Evolutionary conservation across 2,113 vertebrate genomes (phyloP), one percentile per base, ranked within the genome.

Genomic region (Poecilia latipinna): DNA sequence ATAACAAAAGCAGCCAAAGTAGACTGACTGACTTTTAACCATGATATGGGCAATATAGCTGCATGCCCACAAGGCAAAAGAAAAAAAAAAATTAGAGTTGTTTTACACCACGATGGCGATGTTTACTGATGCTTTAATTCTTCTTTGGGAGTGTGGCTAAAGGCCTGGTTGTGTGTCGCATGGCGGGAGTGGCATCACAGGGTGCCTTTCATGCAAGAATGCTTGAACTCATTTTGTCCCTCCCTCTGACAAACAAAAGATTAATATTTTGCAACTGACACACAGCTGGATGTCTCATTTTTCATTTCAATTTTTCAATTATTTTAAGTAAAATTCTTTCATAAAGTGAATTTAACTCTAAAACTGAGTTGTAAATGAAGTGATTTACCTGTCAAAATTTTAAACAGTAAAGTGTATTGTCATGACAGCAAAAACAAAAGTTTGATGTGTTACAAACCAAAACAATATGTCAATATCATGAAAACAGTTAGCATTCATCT

Each of bases 381-480:
- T 24, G 51, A 8, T 54, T 22, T 24, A 62, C 61, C 28, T 62
- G 12, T 17, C 4, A 8, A 19, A 8, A 15, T 32, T 2, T 64
- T 24, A 64, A 39, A 44, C 33, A 61, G 3, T 17, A 68, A 75
- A 42, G 26, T 60, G 60, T 10, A 1, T 31, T 35, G 1, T 54
- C 51, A n/a, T 8, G 17, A 17, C 51, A n/a, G 6, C 5, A 8
- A 57, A 57, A 57, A 57, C n/a, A 1, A 57, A 22, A 57, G 8
- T 57, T 24, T 33, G 26, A 65, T 12, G 24, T 37, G 63, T 65
- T 31, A 26, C 17, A 26, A 8, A 67, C 4, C 39, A 42, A 26
- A 48, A 29, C 4, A 48, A 79, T 28, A 28, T 66, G 65, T 78
- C 68, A 84, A 82, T 35, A 65, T 26, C 63, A 32, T 75, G 68